Evolutionary conservation across 2,888 invertebrate genomes (phyloP), one percentile per base, ranked within the genome.

Genomic region (Xestia xanthographa): DNA sequence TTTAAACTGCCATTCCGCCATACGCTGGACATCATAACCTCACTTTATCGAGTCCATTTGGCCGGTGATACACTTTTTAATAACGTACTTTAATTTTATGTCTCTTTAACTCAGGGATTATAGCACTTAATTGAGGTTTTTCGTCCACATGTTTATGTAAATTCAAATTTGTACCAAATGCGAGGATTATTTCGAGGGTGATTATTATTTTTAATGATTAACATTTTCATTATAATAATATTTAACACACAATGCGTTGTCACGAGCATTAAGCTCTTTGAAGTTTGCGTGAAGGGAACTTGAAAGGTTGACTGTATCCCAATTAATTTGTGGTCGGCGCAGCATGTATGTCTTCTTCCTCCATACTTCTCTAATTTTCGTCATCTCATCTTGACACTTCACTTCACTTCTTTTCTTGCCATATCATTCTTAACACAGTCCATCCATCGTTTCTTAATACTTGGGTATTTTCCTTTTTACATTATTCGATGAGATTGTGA

Each of bases 41-140:
- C 90, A 91, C 92, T 95, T 95, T 94, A 95, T 94, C 90, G 93
- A 92, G 91, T 92, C 92, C 94, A 95, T 95, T 95, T 95, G 95
- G 94, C 94, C 89, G 90, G 90, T 91, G 92, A 93, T 93, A 91
- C 92, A 94, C 93, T 95, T 95, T 95, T 95, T 95, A 95, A 95
- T 94, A 95, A 91, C 94, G 92, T 94, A 91, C 93, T 95, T 96
- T 93, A 95, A 93, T 95, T 95, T 95, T 93, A 95, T 94, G 94
- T 93, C 93, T 93, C 91, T 92, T 93, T 94, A 94, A 94, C 93
- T 93, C 91, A 85, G 87, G 90, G 91, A 92, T 94, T 94, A 93
- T 90, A 89, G 90, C 87, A 89, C 92, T 92, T 93, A 94, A 95
- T 94, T 93, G 92, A 90, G 91, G 90, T 92, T 93, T 95, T 93